Evolutionary conservation across 2,888 invertebrate species (phyloP).

Genomic region (Erebia aethiops): DNA sequence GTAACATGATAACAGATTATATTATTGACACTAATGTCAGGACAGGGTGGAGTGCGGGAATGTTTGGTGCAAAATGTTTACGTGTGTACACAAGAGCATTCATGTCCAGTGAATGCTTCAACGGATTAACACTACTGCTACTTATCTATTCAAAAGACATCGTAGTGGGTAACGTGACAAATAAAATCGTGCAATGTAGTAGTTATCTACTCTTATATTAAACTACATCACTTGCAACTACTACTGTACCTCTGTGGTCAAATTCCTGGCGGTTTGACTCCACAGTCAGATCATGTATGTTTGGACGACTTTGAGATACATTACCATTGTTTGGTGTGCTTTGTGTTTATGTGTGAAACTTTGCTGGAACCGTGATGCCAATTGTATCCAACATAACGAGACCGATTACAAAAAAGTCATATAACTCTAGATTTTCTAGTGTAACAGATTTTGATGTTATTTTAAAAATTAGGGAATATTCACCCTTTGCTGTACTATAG

Average conservation of each 20-base stretch:
- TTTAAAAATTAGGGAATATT: not conserved
- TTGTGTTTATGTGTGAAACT: constrained; percentile 42
- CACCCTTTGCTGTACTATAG: too few relatives aligned
- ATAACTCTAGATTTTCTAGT: not conserved
- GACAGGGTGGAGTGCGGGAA: constrained; percentile 48
- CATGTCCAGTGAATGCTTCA: constrained; percentile 72
- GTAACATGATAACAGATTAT: constrained; percentile 47
- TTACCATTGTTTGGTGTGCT: constrained; percentile 54
- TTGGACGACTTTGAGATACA: constrained; percentile 38
- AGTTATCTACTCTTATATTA: constrained; percentile 43
- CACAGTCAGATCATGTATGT: constrained; percentile 32
- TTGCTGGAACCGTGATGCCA: constrained; percentile 38
- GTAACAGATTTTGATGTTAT: not conserved
- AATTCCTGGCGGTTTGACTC: constrained; percentile 19
- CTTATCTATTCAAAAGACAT: constrained; percentile 50
- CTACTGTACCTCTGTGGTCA: constrained; percentile 51
- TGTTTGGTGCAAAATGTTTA: constrained; percentile 30
- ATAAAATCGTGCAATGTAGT: constrained; percentile 64
- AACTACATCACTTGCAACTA: constrained; percentile 53
- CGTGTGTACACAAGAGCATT: constrained; percentile 66
- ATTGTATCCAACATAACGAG: not conserved
- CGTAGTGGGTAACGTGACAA: constrained; percentile 63
- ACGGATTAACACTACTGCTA: constrained; percentile 49
- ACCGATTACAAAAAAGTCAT: not conserved
- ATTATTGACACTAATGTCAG: constrained; percentile 61